These are phyloP conservation scores for Ceryle rudis DNA, from an alignment of 2,797 vertebrate genomes.

Conservation along the genomic window DNA sequence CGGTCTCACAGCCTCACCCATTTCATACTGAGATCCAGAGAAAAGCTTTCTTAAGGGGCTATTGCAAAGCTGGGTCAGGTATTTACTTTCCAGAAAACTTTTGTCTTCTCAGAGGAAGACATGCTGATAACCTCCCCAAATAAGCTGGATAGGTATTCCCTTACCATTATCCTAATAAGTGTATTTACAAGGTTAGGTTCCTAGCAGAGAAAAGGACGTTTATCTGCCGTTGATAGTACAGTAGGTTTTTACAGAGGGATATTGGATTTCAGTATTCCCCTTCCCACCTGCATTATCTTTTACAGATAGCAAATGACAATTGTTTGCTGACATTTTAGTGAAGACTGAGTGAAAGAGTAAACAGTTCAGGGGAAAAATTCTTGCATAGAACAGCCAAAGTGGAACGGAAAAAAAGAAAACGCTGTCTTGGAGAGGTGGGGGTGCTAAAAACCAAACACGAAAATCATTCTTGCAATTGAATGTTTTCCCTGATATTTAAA, in stretches of 20 bases:
- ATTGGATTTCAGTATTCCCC: slow-evolving; percentile 26
- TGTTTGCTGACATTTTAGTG: slow-evolving; percentile 47
- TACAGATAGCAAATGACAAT: slow-evolving; percentile 43
- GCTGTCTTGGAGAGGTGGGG: neutral
- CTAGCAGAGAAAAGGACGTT: slow-evolving; percentile 1
- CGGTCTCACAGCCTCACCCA: neutral
- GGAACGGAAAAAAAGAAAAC: neutral
- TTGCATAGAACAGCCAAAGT: neutral
- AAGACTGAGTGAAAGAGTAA: slow-evolving; percentile 8
- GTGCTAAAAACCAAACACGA: neutral
- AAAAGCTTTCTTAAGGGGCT: neutral
- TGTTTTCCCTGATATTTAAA: neutral
- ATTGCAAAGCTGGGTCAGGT: neutral
- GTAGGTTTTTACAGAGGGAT: neutral
- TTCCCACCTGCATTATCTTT: slow-evolving; percentile 49
- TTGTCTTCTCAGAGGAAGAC: neutral
- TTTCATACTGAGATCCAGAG: neutral
- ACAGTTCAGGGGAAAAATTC: neutral
- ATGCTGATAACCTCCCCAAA: slow-evolving; percentile 14
- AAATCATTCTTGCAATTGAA: neutral
- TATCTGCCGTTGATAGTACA: slow-evolving; percentile 32
- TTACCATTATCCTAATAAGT: neutral
- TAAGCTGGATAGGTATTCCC: neutral
- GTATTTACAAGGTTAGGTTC: slow-evolving; percentile 21
- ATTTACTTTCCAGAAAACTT: neutral